Evolutionary conservation across 1,140 invertebrate genomes (phyloP), one percentile per base, ranked within the genome.

Genomic region (Ceratoteleas bidentatus): DNA sequence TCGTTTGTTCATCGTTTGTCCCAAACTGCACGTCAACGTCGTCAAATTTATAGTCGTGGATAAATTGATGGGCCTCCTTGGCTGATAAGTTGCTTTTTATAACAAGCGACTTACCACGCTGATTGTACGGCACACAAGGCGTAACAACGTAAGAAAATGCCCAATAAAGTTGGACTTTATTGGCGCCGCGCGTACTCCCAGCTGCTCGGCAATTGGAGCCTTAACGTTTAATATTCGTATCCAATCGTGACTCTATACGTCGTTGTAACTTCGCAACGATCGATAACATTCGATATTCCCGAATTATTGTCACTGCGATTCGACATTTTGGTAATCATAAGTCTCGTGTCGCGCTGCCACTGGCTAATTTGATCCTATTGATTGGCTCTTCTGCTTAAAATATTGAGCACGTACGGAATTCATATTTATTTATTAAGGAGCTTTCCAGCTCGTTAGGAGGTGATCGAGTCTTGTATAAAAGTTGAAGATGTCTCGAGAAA

Each of bases 171-270:
- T 56, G 57, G 33, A n/a, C 58, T 75, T 75, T 74, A 81, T 75
- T 75, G 64, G 53, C n/a, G 3, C 43, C 56, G 50, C 58, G 36
- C 50, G n/a, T n/a, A n/a, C n/a, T n/a, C n/a, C n/a, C n/a, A 78
- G 60, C 68, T 58, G 66, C 65, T 66, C 45, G 47, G 36, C 45
- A 73, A 64, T 79, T 66, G 53, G 40, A 64, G 58, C 60, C 81
- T 86, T 85, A 85, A 83, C 56, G 81, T 85, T 85, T 86, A 84
- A 86, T 84, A 85, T 82, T 84, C 83, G 79, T 69, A 81, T 80
- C 76, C 57, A 81, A 83, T 85, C 76, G 57, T 69, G 40, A 76
- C 64, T 70, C 61, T 69, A 81, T 81, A 81, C 54, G 45, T 74
- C n/a, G 43, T 52, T 54, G 73, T 85, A 84, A 84, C 83, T 85